A percentile compares a stretch with the other conserved stretches of the same genome.
Conservation (phyloP, 2,888 invertebrate genomes). For the Mimachlamys varia region DNA sequence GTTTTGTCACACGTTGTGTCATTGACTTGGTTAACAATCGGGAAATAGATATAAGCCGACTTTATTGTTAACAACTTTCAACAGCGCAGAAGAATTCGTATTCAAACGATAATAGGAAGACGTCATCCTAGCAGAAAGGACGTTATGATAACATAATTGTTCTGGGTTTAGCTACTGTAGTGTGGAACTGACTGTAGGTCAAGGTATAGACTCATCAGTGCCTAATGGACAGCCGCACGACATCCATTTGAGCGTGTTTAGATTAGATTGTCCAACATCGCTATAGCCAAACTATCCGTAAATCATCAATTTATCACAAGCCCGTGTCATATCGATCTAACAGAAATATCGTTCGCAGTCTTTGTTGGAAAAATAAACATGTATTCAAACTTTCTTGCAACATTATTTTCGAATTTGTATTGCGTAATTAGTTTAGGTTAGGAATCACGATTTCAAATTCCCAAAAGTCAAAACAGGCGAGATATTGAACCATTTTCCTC, state of each 20-base stretch:
- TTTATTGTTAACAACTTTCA: background rate
- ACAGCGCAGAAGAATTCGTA: background rate
- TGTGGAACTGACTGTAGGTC: background rate
- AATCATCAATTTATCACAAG: slow-evolving; percentile 22
- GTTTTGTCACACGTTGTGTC: background rate
- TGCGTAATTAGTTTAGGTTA: background rate
- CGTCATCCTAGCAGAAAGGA: background rate
- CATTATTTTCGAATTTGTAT: slow-evolving; percentile 20
- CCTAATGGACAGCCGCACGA: background rate
- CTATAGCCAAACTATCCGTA: background rate
- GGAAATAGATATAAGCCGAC: too few relatives aligned
- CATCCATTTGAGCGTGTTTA: background rate
- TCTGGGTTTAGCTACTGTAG: background rate
- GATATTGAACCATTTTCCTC: background rate
- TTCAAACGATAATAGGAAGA: background rate
- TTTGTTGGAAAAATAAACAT: background rate
- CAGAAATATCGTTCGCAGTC: background rate
- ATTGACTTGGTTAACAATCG: too few relatives aligned
- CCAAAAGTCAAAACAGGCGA: background rate
- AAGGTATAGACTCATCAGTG: background rate
- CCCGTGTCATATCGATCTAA: slow-evolving; percentile 17
- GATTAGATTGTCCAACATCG: slow-evolving; percentile 19
- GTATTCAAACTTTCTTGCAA: background rate
- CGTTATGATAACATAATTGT: background rate
- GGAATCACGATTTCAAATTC: background rate